A percentile compares a stretch with the other conserved stretches of the same genome.
Conservation (phyloP, 2,888 invertebrate species). For the Acleris holmiana region DNA sequence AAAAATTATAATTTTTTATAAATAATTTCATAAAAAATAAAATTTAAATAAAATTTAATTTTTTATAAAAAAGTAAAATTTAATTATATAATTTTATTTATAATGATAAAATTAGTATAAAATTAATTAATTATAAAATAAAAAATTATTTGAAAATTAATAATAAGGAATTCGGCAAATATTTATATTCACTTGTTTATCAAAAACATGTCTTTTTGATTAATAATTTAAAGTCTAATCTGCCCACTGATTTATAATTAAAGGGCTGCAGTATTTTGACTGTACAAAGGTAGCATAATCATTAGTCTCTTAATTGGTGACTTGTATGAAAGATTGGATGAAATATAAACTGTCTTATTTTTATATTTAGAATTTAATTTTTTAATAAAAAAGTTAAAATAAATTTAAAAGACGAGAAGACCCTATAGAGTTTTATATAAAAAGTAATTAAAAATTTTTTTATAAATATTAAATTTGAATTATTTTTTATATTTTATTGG, state of each 20-base stretch:
- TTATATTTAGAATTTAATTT: slow-evolving; percentile 73
- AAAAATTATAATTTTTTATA: slow-evolving; percentile 80
- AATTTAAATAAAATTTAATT: slow-evolving; percentile 70
- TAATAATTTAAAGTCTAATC: slow-evolving; percentile 86
- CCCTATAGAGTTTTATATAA: slow-evolving; percentile 88
- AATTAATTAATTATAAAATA: slow-evolving; percentile 45
- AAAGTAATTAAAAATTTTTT: slow-evolving; percentile 69
- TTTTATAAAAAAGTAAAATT: slow-evolving; percentile 72
- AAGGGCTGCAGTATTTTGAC: slow-evolving; percentile 92
- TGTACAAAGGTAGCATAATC: slow-evolving; percentile 92
- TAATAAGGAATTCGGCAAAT: slow-evolving; percentile 87
- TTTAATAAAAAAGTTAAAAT: slow-evolving; percentile 87
- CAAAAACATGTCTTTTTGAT: slow-evolving; percentile 90
- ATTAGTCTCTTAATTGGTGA: slow-evolving; percentile 90
- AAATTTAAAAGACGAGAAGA: slow-evolving; percentile 89
- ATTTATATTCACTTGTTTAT: slow-evolving; percentile 88
- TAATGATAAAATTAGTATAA: slow-evolving; percentile 67
- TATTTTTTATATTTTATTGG: slow-evolving; percentile 83
- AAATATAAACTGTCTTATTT: slow-evolving; percentile 84
- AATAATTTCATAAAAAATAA: slow-evolving; percentile 64
- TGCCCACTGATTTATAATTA: slow-evolving; percentile 88
- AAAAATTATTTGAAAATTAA: slow-evolving; percentile 72
- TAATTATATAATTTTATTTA: slow-evolving; percentile 70
- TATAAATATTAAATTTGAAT: slow-evolving; percentile 56
- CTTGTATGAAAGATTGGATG: slow-evolving; percentile 91